Base-by-base conservation (phyloP, 2,888 invertebrate species). In the Mesorhabditis spiculigera region DNA sequence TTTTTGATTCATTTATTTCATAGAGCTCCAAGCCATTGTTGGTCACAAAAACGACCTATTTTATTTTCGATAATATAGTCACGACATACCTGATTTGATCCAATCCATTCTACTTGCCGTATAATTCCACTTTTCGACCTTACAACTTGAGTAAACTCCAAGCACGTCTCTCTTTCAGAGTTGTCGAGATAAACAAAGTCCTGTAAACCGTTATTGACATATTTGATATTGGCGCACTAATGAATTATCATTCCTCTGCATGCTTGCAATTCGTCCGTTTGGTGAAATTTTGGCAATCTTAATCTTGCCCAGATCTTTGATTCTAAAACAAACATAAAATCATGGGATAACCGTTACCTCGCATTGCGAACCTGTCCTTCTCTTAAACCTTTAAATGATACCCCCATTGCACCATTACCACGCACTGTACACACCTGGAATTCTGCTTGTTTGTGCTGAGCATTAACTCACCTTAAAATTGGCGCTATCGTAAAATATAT, bases 21-120 rank as follows among this genome's bases (percentile, higher is more conserved):
- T 78, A 71, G 6, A 83, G 66, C 67, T 82, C 82, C 42, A 80
- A 69, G 28, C 79, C 81, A 41, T 78, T 74, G 42, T 78, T 79
- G 6, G 79, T 81, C 5, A 81, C 73, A 4, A 78, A 75, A 0
- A 80, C 67, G 1, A 83, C 66, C 74, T 82, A 28, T 28, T 28
- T 28, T 28, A 28, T 28, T 28, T 28, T 28, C 28, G 28, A 28
- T 28, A 50, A 50, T 50, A 13, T 50, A 50, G 8, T 50, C n/a
- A 10, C n/a, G 8, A n/a, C 8, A 13, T 50, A 50, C 58, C n/a
- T 50, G 58, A 50, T 50, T 50, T 50, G 58, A 50, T 50, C 10
- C n/a, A n/a, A 50, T 50, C 58, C 58, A 50, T 50, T 50, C 58
- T 13, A 50, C 58, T 50, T 50, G 58, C n/a, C 58, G 8, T 13